Evolutionary conservation across 1,140 invertebrate genomes (phyloP), one percentile per base, ranked within the genome.

Genomic region (Cotesia glomerata): DNA sequence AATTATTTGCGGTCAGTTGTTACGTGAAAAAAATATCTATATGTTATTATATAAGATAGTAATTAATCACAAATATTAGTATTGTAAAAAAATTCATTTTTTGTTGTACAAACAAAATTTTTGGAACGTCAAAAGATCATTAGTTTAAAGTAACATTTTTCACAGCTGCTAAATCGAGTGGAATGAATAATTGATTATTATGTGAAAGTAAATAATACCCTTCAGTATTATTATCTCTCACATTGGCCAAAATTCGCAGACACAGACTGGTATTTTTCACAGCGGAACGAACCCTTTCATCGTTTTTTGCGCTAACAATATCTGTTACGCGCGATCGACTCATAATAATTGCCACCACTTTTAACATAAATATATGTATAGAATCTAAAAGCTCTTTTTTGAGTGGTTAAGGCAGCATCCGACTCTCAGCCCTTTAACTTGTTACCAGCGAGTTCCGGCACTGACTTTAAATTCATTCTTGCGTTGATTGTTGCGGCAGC

Each of bases 401-500:
- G 76, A 56, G 18, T 34, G 13, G 4, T 51, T 9, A 51, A 9
- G 26, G n/a, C 49, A 14, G 34, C 36, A 16, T 49, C 26, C 56
- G 52, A 45, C 39, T 45, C 39, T 45, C 39, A 45, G 11, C 68
- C 71, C 65, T 52, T 65, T 56, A 56, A 35, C 56, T 14, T 39
- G 58, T 54, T 45, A 11, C 34, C 49, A 49, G n/a, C 18, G 35
- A 39, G 63, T 49, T 51, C 36, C 54, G 13, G 5, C 68, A 49
- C 54, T 76, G 78, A 78, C 82, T 84, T 80, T 84, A 84, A 85
- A 85, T 84, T 85, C 82, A 84, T 85, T 84, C 79, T 79, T 78
- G 68, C 61, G 56, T 61, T 51, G 65, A 68, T 68, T 68, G 54
- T 54, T 68, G 64, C 52, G 39, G 39, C 66, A 58, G 66, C 52